Base-by-base conservation (phyloP, 2,888 invertebrate species). In the Mylabris sibirica region DNA sequence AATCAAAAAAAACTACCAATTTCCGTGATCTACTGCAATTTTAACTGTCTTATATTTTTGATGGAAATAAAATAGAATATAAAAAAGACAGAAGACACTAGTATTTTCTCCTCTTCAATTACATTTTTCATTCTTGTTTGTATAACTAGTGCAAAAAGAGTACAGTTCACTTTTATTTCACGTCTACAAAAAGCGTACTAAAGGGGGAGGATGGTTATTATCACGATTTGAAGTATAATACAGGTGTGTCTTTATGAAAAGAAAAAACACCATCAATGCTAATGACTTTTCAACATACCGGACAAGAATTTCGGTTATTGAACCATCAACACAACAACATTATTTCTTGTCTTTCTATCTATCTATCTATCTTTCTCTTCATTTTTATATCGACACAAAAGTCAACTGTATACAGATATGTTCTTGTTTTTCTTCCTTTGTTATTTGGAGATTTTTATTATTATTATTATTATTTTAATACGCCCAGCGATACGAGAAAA, bases 251-350 rank as follows among this genome's bases (percentile, higher is more conserved):
- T 24, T 57, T 24, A 3, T 11, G 5, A 57, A 44, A 44, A 44
- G 44, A 24, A 57, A 22, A 57, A 57, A 24, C 57, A 57, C 57
- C 14, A 57, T 57, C 24, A 57, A 57, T 57, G 57, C 24, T 57
- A 57, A 57, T 57, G 57, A 57, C 57, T 57, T 57, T 57, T 57
- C 57, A 24, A 57, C 57, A 57, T 57, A 57, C 57, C 57, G 57
- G 57, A 57, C 57, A 57, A 57, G 57, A 57, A 57, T 57, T 57
- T 57, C 57, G 57, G 57, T 57, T 57, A 24, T 57, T 57, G 57
- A 57, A 57, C 57, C 24, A 57, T 24, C 57, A 57, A 22, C 44
- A 44, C 44, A 44, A 53, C 49, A 53, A 22, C 24, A 24, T 57
- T 57, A 57, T 24, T 57, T 24, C 12, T 14, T 57, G 12, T 57